phyloP scores from a whole-genome alignment of 2,797 vertebrate species.

The Gallirallus australis region DNA sequence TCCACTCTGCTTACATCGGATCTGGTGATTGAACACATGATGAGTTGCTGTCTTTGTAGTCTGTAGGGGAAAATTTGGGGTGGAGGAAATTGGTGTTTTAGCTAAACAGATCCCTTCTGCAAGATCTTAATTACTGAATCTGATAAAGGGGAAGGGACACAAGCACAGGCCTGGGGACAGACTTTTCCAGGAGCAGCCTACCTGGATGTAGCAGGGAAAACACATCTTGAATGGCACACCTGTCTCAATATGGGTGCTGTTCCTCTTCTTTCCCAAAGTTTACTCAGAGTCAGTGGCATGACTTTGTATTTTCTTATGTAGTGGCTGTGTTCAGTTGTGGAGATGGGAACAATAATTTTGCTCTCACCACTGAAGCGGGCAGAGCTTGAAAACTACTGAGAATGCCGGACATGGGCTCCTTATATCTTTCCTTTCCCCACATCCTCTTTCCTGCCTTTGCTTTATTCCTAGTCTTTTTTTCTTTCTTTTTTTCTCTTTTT shows the following conservation, averaged over 20 bases:
- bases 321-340: not conserved
- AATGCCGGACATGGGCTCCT: not conserved
- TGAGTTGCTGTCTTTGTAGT: not conserved
- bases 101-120: not conserved
- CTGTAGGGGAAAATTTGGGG: not conserved
- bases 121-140: not conserved
- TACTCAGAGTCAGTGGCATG: not conserved
- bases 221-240: not conserved
- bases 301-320: not conserved
- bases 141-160: not conserved
- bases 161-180: not conserved
- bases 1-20: not conserved
- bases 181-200: not conserved
- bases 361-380: not conserved
- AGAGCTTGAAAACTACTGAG: not conserved
- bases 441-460: not conserved
- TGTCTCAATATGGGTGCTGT: not conserved
- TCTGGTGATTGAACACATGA: not conserved
- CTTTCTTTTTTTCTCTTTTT: not conserved
- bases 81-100: not conserved
- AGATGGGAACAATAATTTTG: not conserved
- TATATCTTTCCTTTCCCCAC: not conserved
- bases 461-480: not conserved
- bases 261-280: not conserved
- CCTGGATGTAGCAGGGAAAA: not conserved